Evolutionary conservation across 2,797 vertebrate species (phyloP).

Genomic region (Apogon hyalosoma): DNA sequence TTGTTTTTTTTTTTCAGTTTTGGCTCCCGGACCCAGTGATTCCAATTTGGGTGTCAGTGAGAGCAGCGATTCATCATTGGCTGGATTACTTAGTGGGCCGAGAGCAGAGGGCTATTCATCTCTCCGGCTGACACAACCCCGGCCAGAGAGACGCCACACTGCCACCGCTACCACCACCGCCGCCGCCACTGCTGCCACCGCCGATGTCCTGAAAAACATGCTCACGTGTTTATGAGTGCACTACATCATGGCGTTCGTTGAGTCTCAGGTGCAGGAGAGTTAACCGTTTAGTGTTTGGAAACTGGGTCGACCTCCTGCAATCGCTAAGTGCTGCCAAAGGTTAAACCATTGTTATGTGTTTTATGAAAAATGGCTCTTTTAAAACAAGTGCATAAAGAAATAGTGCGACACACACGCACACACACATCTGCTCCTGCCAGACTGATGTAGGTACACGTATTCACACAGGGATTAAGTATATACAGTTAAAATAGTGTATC

Average conservation of each 20-base stretch:
- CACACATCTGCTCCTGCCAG: not conserved
- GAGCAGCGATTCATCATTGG: constrained; percentile 81
- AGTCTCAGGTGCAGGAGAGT: not conserved
- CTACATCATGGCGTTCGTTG: constrained; percentile 8
- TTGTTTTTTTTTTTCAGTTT: constrained; percentile 41
- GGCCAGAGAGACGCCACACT: constrained; percentile 68
- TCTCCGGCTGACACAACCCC: constrained; percentile 78
- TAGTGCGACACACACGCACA: not conserved
- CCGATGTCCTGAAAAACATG: constrained; percentile 27
- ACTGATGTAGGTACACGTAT: not conserved
- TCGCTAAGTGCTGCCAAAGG: constrained; percentile 4
- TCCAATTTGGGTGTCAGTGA: constrained; percentile 83
- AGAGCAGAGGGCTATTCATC: constrained; percentile 82
- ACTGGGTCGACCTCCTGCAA: not conserved
- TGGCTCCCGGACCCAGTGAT: constrained; percentile 77
- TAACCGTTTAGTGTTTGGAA: not conserved
- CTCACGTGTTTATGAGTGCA: constrained; percentile 7
- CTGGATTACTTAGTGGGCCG: constrained; percentile 82
- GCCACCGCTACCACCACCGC: constrained; percentile 37
- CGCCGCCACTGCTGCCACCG: not conserved
- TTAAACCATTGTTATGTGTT: not conserved
- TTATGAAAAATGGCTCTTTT: not conserved
- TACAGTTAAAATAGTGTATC: too few species aligned
- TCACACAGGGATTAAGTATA: too few species aligned
- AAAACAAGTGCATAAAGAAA: not conserved